phyloP scores from a whole-genome alignment of 1,140 invertebrate species.

The Hycleus phaleratus region DNA sequence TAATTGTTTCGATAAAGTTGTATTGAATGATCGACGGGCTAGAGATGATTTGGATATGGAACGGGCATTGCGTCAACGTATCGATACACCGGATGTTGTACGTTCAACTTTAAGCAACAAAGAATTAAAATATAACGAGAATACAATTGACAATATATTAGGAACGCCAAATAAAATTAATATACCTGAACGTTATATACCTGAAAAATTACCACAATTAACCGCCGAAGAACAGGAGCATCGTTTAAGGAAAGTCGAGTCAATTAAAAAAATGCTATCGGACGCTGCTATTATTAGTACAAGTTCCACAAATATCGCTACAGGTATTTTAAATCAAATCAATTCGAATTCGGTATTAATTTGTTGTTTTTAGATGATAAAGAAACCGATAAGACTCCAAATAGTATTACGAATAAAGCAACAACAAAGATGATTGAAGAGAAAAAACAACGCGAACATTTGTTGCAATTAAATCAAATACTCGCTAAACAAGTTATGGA shows the following conservation, averaged over 20 bases:
- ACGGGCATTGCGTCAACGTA: slow-evolving; percentile 58
- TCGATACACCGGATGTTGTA: slow-evolving; percentile 76
- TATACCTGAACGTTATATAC: slow-evolving; percentile 86
- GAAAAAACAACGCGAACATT: slow-evolving; percentile 77
- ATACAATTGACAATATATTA: slow-evolving; percentile 75
- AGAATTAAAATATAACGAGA: slow-evolving; percentile 60
- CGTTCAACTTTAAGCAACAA: slow-evolving; percentile 62
- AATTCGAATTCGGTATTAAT: slow-evolving; percentile 1
- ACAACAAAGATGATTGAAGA: slow-evolving; percentile 52
- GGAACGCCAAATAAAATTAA: slow-evolving; percentile 82
- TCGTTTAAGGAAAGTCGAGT: slow-evolving; percentile 78
- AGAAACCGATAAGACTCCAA: slow-evolving; percentile 23
- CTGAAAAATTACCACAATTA: slow-evolving; percentile 75
- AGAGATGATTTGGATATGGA: slow-evolving; percentile 83
- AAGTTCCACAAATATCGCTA: slow-evolving; percentile 35
- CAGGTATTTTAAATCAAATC: slow-evolving; percentile 23
- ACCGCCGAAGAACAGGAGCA: slow-evolving; percentile 75
- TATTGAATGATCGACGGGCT: slow-evolving; percentile 45
- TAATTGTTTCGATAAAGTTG: slow-evolving; percentile 27
- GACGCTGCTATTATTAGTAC: slow-evolving; percentile 50
- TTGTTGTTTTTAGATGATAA: slow-evolving; percentile 21
- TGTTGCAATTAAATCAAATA: slow-evolving; percentile 83
- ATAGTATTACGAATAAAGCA: slow-evolving; percentile 26
- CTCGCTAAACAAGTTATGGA: slow-evolving; percentile 89
- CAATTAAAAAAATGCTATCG: slow-evolving; percentile 83